phyloP scores from a whole-genome alignment of 1,140 invertebrate species.

The Magallana angulata region DNA sequence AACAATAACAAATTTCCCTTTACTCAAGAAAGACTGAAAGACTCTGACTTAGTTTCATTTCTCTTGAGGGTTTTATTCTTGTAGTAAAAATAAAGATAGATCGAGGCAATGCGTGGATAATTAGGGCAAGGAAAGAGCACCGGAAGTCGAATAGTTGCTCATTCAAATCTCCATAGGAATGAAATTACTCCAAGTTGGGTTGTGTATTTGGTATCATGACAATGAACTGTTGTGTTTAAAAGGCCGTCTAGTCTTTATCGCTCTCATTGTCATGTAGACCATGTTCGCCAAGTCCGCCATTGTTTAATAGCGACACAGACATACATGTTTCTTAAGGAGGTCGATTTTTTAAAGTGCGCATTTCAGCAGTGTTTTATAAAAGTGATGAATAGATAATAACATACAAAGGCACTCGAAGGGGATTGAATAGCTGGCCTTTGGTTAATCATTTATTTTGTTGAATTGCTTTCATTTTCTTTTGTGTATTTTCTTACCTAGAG shows the following conservation, averaged over 20 bases:
- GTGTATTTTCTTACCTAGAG: background rate
- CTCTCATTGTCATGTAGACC: background rate
- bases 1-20: too few relatives aligned
- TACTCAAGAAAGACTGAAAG: too few relatives aligned
- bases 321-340: background rate
- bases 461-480: background rate
- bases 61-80: too few relatives aligned
- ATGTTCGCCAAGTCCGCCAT: background rate
- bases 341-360: constrained; percentile 19
- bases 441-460: background rate
- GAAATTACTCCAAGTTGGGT: too few relatives aligned
- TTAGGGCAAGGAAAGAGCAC: too few relatives aligned
- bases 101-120: too few relatives aligned
- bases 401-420: constrained; percentile 18
- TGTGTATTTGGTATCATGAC: background rate
- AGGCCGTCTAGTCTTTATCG: background rate
- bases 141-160: too few relatives aligned
- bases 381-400: background rate
- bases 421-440: background rate
- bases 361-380: constrained; percentile 32
- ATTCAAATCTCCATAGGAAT: too few relatives aligned
- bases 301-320: background rate
- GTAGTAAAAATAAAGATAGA: too few relatives aligned
- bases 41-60: too few relatives aligned
- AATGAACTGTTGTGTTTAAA: constrained; percentile 10